A percentile compares a stretch with the other conserved stretches of the same genome.
Evolutionary conservation across 2,797 vertebrate species (phyloP).

Genomic region (Peromyscus attwateri): DNA sequence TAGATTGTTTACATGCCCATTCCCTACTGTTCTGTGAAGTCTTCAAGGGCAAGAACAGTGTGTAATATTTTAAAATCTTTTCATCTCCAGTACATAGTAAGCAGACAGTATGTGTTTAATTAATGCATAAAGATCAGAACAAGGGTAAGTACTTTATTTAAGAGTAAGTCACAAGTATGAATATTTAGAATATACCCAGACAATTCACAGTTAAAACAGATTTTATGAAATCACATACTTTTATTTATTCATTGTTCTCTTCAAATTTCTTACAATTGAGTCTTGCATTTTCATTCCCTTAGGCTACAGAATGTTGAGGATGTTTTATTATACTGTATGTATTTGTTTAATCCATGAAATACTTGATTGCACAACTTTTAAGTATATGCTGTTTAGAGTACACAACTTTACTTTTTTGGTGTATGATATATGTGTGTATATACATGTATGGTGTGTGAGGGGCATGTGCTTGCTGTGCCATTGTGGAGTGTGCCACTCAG

Average conservation of each 20-base stretch:
- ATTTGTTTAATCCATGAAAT: slow-evolving; percentile 70
- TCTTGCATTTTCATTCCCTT: slow-evolving; percentile 48
- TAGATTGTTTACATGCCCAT: slow-evolving; percentile 1
- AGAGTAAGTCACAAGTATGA: slow-evolving; percentile 45
- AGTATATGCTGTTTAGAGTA: slow-evolving; percentile 58
- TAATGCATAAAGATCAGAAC: slow-evolving; percentile 40
- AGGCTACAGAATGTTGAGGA: slow-evolving; percentile 40
- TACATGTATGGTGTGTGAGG: not conserved
- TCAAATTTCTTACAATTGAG: slow-evolving; percentile 14
- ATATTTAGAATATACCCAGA: slow-evolving; percentile 54
- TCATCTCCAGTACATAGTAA: not conserved
- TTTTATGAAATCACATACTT: slow-evolving; percentile 55
- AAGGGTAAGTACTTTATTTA: slow-evolving; percentile 54
- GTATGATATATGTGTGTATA: not conserved
- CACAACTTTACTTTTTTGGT: slow-evolving; percentile 49
- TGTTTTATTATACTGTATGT: slow-evolving; percentile 56
- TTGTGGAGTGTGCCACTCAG: not conserved
- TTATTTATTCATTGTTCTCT: slow-evolving; percentile 59
- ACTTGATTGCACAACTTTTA: slow-evolving; percentile 58
- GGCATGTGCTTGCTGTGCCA: not conserved
- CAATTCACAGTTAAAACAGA: slow-evolving; percentile 56
- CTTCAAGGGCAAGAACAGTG: slow-evolving; percentile 22
- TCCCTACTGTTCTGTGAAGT: not conserved
- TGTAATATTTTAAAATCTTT: slow-evolving; percentile 13
- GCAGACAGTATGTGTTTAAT: not conserved